A percentile compares a stretch with the other conserved stretches of the same genome.
These are phyloP conservation scores for Magallana angulata DNA, from an alignment of 1,140 invertebrate species.

Conservation along the genomic window DNA sequence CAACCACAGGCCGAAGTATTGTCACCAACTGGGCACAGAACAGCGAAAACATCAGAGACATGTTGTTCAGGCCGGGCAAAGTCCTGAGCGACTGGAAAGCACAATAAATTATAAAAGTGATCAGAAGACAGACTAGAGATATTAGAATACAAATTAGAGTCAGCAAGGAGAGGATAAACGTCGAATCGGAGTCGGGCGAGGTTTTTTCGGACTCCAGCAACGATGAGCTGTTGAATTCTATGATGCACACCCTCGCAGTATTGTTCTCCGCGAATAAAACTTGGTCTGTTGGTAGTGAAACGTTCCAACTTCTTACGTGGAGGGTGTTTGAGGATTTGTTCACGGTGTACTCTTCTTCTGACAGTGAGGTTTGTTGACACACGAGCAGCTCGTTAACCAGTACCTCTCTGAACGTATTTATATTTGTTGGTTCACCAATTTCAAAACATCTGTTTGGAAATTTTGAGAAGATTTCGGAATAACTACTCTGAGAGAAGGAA, in stretches of 20 bases:
- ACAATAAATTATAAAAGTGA: slow-evolving; percentile 52
- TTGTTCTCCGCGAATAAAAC: not conserved
- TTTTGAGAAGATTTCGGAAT: not conserved
- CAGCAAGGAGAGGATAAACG: not conserved
- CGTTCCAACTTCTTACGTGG: not conserved
- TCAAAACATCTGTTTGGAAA: no score
- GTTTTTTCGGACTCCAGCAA: not conserved
- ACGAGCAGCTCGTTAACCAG: not conserved
- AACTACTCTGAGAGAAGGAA: not conserved
- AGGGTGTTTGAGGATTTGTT: not conserved
- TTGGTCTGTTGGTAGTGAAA: not conserved
- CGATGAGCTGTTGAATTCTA: not conserved
- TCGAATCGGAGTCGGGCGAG: no score
- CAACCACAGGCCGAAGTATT: not conserved
- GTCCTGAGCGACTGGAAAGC: slow-evolving; percentile 41
- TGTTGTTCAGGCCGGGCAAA: slow-evolving; percentile 50
- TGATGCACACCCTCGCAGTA: slow-evolving; percentile 16
- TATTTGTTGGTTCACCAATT: not conserved
- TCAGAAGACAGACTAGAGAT: slow-evolving; percentile 43
- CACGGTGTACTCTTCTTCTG: not conserved
- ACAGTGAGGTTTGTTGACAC: not conserved
- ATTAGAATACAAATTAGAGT: slow-evolving; percentile 41
- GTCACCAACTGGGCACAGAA: slow-evolving; percentile 59
- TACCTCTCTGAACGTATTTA: not conserved
- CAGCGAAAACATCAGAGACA: slow-evolving; percentile 50